Evolutionary conservation across 2,797 vertebrate species (phyloP).

Genomic region (Poeciliopsis infans): DNA sequence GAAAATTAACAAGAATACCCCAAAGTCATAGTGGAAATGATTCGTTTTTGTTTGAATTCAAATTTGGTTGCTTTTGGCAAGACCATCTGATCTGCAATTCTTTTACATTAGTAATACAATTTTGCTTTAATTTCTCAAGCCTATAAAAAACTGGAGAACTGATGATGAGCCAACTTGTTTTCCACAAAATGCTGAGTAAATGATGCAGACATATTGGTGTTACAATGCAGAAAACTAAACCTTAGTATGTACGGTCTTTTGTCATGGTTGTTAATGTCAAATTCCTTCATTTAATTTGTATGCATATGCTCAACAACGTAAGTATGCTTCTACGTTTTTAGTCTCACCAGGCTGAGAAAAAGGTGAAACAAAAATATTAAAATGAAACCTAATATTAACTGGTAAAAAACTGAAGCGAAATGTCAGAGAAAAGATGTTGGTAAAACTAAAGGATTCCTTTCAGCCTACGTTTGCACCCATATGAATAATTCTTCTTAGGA

Average conservation of each 20-base stretch:
- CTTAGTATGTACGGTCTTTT: neutral
- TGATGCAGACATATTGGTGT: neutral
- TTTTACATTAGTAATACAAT: slow-evolving; percentile 21
- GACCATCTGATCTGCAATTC: slow-evolving; percentile 29
- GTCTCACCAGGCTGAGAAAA: neutral
- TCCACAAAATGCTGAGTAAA: no score
- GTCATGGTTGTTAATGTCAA: neutral
- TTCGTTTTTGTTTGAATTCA: slow-evolving; percentile 22
- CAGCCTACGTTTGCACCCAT: neutral
- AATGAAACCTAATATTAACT: no score
- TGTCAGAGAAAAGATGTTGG: neutral
- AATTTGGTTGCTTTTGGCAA: slow-evolving; percentile 27
- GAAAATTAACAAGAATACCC: slow-evolving; percentile 56
- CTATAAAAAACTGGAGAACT: neutral
- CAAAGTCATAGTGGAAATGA: slow-evolving; percentile 36
- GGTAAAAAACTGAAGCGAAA: no score
- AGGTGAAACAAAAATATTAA: neutral
- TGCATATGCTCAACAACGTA: neutral
- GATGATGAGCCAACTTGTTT: neutral
- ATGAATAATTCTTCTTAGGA: neutral
- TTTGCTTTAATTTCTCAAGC: slow-evolving; percentile 5
- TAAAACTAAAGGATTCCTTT: neutral
- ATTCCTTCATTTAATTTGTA: neutral
- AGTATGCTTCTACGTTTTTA: neutral
- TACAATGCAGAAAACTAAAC: neutral